Conservation (phyloP, 2,797 vertebrate genomes). For the Ataeniobius toweri region DNA sequence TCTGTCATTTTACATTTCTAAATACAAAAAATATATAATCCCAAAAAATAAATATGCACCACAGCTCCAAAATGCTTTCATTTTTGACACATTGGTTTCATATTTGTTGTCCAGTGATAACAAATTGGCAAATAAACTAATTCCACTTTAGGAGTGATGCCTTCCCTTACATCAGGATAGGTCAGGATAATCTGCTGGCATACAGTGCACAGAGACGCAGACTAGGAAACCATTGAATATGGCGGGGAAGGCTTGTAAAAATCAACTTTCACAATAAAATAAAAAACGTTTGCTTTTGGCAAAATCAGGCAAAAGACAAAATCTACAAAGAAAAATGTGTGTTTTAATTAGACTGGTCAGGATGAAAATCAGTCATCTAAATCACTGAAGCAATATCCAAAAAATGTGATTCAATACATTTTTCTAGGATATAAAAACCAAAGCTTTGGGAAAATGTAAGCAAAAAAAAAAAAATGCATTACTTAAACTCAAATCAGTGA, state of each 20-base stretch:
- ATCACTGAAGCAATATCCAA: too few relatives aligned
- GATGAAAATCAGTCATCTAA: not conserved
- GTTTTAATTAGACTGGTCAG: not conserved
- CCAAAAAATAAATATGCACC: slow-evolving; percentile 63
- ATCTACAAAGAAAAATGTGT: not conserved
- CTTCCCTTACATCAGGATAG: slow-evolving; percentile 22
- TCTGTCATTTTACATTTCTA: slow-evolving; percentile 70
- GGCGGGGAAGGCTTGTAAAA: slow-evolving; percentile 38
- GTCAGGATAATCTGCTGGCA: slow-evolving; percentile 47
- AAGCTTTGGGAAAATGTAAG: not conserved
- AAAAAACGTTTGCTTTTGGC: slow-evolving; percentile 23
- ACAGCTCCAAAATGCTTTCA: slow-evolving; percentile 65
- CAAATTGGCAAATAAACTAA: slow-evolving; percentile 31
- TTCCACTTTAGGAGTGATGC: slow-evolving; percentile 25
- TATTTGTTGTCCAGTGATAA: not conserved
- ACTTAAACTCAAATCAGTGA: not conserved
- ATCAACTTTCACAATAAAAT: slow-evolving; percentile 29
- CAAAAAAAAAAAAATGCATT: not conserved
- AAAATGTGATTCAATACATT: not conserved
- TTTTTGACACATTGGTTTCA: slow-evolving; percentile 43
- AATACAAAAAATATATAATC: slow-evolving; percentile 77
- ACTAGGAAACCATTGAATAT: slow-evolving; percentile 36
- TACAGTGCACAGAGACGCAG: slow-evolving; percentile 57
- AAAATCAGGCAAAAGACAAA: not conserved
- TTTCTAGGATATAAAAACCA: not conserved